Base-by-base conservation (phyloP, 2,797 vertebrate genomes). In the Carcharodon carcharias region DNA sequence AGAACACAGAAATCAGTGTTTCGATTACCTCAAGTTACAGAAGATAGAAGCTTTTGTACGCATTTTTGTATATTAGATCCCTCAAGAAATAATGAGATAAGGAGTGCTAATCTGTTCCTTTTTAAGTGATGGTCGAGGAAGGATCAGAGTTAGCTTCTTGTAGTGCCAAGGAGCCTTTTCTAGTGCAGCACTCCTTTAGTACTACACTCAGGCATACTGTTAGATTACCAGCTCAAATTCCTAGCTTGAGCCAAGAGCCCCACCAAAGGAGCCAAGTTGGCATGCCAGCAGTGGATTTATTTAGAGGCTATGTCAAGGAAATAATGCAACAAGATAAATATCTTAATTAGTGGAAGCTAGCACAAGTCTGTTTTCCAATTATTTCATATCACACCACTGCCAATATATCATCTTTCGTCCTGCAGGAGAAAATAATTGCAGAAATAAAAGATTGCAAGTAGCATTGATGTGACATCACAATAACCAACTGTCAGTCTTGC, bases 391-490 rank as follows among this genome's bases (percentile, higher is more conserved):
- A 12, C 12, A 26, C 16, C 58, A 18, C 50, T 14, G 88, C 12
- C 56, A 31, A 35, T 12, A 14, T 71, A 54, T 28, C 45, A 31
- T 21, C 65, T 73, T 5, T 7, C 35, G 35, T 95, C 50, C 67
- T 14, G 31, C 54, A 50, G 26, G 45, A 35, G 50, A 16, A 71
- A 73, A 7, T 56, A 77, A 73, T 35, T 2, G 50, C 54, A 16
- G 23, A 31, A 73, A 3, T 95, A 71, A 54, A 16, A 21, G 89
- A 69, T 18, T 54, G 7, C 45, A 58, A 23, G 94, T 77, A 12
- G 6, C 14, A 9, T 77, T 77, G 69, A 58, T 35, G 35, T 95
- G 94, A 95, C 94, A 56, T 95, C 69, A 95, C 45, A 77, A 95
- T 77, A 56, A 73, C 69, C 67, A 95, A 73, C 50, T 77, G 69